These are phyloP conservation scores for Petrocephalus schoutedeni DNA, from an alignment of 2,797 vertebrate genomes.

Conservation along the genomic window DNA sequence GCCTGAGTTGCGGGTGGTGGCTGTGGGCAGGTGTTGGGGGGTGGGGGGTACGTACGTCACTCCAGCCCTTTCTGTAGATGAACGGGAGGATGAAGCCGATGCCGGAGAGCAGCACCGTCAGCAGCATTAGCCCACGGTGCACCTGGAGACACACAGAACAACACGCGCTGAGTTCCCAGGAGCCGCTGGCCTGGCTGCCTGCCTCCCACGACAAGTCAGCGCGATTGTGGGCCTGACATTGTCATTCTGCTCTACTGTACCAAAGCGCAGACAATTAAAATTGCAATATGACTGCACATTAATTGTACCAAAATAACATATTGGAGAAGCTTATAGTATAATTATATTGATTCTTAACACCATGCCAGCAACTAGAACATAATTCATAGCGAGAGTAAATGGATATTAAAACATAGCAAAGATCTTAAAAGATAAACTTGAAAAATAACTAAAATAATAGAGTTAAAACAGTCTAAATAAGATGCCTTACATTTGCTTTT, in stretches of 20 bases:
- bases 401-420: background rate
- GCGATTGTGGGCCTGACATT: background rate
- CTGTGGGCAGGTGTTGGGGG: background rate
- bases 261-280: background rate
- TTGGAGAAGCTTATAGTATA: background rate
- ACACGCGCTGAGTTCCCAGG: background rate
- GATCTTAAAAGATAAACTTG: background rate
- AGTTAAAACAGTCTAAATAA: background rate
- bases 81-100: slow-evolving; percentile 73
- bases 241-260: background rate
- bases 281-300: background rate
- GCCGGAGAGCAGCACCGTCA: slow-evolving; percentile 61
- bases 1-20: background rate
- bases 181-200: no score
- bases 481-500: background rate
- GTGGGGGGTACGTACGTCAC: slow-evolving; percentile 52
- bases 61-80: slow-evolving; percentile 76
- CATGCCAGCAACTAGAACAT: background rate
- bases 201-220: background rate
- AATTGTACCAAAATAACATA: background rate
- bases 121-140: slow-evolving; percentile 69
- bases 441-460: background rate
- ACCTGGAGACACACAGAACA: slow-evolving; percentile 51
- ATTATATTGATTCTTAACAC: background rate
- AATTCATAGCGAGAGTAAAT: background rate